Evolutionary conservation across 2,113 vertebrate genomes (phyloP).

Genomic region (Zosterops hypoxanthus): DNA sequence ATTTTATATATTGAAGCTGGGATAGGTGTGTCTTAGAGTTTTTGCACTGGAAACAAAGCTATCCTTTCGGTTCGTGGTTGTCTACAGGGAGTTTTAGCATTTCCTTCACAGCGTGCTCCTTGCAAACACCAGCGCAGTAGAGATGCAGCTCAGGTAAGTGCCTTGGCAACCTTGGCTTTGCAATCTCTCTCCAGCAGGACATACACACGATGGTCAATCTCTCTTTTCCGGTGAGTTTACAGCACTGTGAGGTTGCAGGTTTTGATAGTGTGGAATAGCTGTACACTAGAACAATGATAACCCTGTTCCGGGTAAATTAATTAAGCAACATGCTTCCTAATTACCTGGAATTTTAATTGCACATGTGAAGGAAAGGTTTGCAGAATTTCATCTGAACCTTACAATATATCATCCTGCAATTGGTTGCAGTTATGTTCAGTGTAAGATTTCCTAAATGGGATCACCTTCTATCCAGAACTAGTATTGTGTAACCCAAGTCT

Average conservation of each 20-base stretch:
- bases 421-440: accelerated
- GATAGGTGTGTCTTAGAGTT: not conserved
- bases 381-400: not conserved
- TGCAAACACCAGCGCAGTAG: not conserved
- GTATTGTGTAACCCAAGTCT: not conserved
- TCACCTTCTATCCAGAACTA: not conserved
- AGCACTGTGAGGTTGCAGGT: not conserved
- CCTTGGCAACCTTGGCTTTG: not conserved
- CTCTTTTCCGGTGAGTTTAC: not conserved
- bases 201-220: accelerated
- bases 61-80: not conserved
- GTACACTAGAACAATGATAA: not conserved
- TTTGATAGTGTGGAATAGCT: not conserved
- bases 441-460: not conserved
- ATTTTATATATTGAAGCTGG: not conserved
- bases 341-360: not conserved
- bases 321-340: not conserved
- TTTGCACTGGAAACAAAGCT: not conserved
- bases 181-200: not conserved
- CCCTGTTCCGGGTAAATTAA: not conserved
- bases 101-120: not conserved
- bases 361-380: not conserved
- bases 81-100: not conserved
- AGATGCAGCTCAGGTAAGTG: not conserved
- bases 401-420: not conserved